Base-by-base conservation (phyloP, 2,888 invertebrate genomes). In the Cerastis rubricosa region DNA sequence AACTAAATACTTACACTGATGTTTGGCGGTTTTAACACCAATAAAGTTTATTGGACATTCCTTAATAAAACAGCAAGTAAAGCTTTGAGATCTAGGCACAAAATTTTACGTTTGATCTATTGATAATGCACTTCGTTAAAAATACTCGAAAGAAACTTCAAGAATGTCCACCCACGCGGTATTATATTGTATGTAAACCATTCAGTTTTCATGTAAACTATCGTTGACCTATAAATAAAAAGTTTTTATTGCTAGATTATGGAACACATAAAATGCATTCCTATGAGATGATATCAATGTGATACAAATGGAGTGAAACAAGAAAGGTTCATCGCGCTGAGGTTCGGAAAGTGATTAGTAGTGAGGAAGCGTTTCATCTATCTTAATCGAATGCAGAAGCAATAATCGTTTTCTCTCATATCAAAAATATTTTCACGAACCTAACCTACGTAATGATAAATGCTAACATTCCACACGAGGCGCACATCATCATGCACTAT, bases 401-500 rank as follows among this genome's bases (percentile, higher is more conserved):
- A 40, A 63, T 81, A 64, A 65, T 63, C 40, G 59, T 77, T 71
- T 35, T 61, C 47, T 54, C 25, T 57, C 19, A 25, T 72, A 82
- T 70, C 70, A 66, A 76, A 81, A 76, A 74, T 69, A 78, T 57
- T 75, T 71, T 78, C 47, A 67, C 71, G 66, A 68, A 83, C 45
- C 40, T 76, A 70, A 61, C 35, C 43, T 63, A 72, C 47, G 70
- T 78, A 85, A 71, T 85, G 76, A 83, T 78, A 85, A 87, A 85
- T 69, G 78, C 67, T 73, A 74, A 63, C 80, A 78, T 80, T 80
- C 68, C 71, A 78, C 49, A 76, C 57, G 67, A 78, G 71, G 71
- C 77, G 69, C 67, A 76, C 74, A 85, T 85, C 74, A 85, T 85
- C 75, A 80, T 74, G 72, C 74, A 76, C 76, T 74, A 68, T 84